Conservation (phyloP, 1,140 invertebrate genomes). For the Pseudobourletiella spinata region DNA sequence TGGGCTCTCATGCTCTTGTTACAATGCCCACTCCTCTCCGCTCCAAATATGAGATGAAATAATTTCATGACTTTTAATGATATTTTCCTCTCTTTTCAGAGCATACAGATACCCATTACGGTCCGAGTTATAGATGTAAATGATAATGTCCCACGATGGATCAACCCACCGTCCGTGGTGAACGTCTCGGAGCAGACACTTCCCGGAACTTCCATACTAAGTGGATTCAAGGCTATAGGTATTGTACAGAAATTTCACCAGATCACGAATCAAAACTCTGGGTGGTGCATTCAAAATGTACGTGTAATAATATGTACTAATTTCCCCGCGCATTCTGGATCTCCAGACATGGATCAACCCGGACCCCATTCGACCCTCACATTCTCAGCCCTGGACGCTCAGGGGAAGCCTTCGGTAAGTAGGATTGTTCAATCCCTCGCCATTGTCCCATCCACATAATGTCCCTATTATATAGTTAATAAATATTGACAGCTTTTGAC, state of each 20-base stretch:
- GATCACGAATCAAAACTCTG: neutral
- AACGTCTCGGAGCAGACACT: slow-evolving; percentile 35
- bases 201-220: slow-evolving; percentile 29
- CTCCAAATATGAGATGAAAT: too few species aligned
- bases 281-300: slow-evolving; percentile 54
- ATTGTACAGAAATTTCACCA: slow-evolving; percentile 59
- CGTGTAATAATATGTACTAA: too few species aligned
- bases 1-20: too few species aligned
- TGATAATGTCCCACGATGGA: slow-evolving; percentile 55
- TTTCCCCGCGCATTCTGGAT: too few species aligned
- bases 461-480: too few species aligned
- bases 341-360: slow-evolving; percentile 74
- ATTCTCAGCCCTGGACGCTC: slow-evolving; percentile 48
- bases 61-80: too few species aligned
- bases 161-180: slow-evolving; percentile 21
- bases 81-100: slow-evolving; percentile 47
- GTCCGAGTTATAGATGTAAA: slow-evolving; percentile 87
- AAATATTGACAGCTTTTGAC: too few species aligned
- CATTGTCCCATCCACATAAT: neutral
- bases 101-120: slow-evolving; percentile 78
- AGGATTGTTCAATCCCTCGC: too few species aligned
- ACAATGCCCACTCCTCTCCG: too few species aligned
- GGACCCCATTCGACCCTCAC: slow-evolving; percentile 81
- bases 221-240: slow-evolving; percentile 24
- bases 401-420: slow-evolving; percentile 60